Percentiles rank a stretch among this genome's conserved stretches.
These are phyloP conservation scores for Neodiprion lecontei DNA, from an alignment of 1,140 invertebrate species.

Conservation along the genomic window DNA sequence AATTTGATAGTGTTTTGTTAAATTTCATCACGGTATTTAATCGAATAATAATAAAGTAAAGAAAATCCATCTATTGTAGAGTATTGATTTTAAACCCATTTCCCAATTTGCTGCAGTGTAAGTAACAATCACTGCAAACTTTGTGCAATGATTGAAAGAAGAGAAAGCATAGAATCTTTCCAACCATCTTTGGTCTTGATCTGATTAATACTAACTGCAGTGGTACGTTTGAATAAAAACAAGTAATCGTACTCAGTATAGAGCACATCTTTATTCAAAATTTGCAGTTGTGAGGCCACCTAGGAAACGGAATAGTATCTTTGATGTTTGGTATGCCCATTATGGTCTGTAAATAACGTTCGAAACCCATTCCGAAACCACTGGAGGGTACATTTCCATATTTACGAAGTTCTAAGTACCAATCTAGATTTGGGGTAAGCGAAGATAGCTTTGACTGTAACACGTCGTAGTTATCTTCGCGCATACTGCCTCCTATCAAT, in stretches of 20 bases:
- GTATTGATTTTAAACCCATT: neutral
- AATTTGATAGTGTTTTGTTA: neutral
- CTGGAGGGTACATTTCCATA: slow-evolving; percentile 89
- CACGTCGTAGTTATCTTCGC: slow-evolving; percentile 80
- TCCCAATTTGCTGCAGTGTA: no score
- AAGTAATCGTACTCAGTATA: no score
- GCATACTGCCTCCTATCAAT: slow-evolving; percentile 90
- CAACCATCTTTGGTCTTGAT: no score
- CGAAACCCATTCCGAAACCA: slow-evolving; percentile 96
- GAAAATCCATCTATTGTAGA: slow-evolving; percentile 1
- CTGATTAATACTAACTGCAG: no score
- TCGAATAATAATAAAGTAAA: slow-evolving; percentile 13
- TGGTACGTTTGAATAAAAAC: no score
- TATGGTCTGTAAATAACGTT: slow-evolving; percentile 86
- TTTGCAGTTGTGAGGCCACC: slow-evolving; percentile 88
- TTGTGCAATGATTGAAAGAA: no score
- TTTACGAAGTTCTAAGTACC: slow-evolving; percentile 92
- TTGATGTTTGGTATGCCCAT: slow-evolving; percentile 87
- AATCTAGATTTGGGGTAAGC: slow-evolving; percentile 67
- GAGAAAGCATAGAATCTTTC: no score
- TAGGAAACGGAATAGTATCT: slow-evolving; percentile 93
- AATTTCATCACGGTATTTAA: slow-evolving; percentile 11
- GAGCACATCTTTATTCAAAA: slow-evolving; percentile 64
- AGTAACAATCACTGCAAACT: no score
- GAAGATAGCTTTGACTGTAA: slow-evolving; percentile 69